Percentiles rank a stretch among this genome's conserved stretches.
phyloP scores from a whole-genome alignment of 1,140 invertebrate genomes.

The Hyles euphorbiae region DNA sequence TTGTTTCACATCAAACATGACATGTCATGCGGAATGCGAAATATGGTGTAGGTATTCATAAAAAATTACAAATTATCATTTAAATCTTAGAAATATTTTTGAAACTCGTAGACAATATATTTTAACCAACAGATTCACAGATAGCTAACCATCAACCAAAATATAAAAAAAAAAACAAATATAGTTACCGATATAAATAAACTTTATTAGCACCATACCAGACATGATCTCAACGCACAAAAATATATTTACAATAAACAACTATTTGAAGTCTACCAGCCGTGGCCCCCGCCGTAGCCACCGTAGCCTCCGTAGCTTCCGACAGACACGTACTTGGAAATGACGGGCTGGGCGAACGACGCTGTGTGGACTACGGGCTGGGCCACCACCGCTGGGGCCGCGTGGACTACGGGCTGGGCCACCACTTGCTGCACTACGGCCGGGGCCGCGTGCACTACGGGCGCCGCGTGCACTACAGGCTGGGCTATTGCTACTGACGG shows the following conservation, averaged over 20 bases:
- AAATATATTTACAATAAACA: slow-evolving; percentile 39
- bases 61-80: too few relatives aligned
- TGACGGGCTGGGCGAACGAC: slow-evolving; percentile 32
- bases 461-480: slow-evolving; percentile 39
- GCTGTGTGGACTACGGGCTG: slow-evolving; percentile 41
- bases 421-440: slow-evolving; percentile 12
- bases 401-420: slow-evolving; percentile 26
- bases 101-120: too few relatives aligned
- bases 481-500: slow-evolving; percentile 30
- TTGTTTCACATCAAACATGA: too few relatives aligned
- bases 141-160: too few relatives aligned
- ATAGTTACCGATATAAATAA: slow-evolving; percentile 31
- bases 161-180: neutral
- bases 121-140: too few relatives aligned
- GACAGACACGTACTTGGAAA: slow-evolving; percentile 35
- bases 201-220: slow-evolving; percentile 41
- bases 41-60: too few relatives aligned
- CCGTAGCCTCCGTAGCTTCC: slow-evolving; percentile 27
- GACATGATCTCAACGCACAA: slow-evolving; percentile 60
- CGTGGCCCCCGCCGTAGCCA: slow-evolving; percentile 45
- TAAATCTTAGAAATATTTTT: too few relatives aligned
- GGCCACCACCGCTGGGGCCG: slow-evolving; percentile 17
- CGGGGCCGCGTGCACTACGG: slow-evolving; percentile 31
- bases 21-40: too few relatives aligned
- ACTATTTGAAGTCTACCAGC: slow-evolving; percentile 40